Evolutionary conservation across 1,140 invertebrate species (phyloP), one percentile per base, ranked within the genome.

Genomic region (Caenorhabditis inopinata): DNA sequence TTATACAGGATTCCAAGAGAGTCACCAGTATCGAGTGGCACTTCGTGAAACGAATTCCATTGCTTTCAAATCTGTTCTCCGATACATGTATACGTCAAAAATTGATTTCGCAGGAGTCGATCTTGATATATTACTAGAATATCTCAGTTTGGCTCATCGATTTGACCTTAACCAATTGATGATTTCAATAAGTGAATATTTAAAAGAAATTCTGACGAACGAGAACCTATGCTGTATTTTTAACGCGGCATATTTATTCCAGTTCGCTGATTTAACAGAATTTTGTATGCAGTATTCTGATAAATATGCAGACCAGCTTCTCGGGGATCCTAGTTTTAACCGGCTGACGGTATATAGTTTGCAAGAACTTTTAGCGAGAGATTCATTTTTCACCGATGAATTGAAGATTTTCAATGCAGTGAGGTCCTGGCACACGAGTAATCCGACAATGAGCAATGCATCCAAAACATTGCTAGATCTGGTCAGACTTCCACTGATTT

Each of bases 131-230:
- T 25, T 68, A 21, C 58, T 68, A 3, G 58, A 68, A 68, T 68
- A 68, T 38, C 25, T 68, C 11, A 68, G 58, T 38, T 32, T 68
- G 5, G 58, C 58, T 2, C 58, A 68, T 68, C 32, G 58, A 1
- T 68, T 21, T n/a, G 58, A 68, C 12, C 23, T 68, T 9, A 21
- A 9, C 0, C 58, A 42, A 21, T n/a, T 68, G n/a, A 68, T 68
- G 58, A 68, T n/a, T 9, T 29, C 58, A 16, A 68, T 68, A 18
- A 68, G 58, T 38, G 58, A 68, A 42, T 68, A 68, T 68, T 68
- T 68, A n/a, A 68, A 68, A 18, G 58, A 68, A 16, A 68, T 68
- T 68, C 11, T 68, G 58, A 68, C 35, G 58, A 68, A 38, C 23
- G 58, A 68, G 32, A 68, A 68, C 25, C n/a, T 68, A 2, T 68